Conservation (phyloP, 2,888 invertebrate species). For the Timandra comae region DNA sequence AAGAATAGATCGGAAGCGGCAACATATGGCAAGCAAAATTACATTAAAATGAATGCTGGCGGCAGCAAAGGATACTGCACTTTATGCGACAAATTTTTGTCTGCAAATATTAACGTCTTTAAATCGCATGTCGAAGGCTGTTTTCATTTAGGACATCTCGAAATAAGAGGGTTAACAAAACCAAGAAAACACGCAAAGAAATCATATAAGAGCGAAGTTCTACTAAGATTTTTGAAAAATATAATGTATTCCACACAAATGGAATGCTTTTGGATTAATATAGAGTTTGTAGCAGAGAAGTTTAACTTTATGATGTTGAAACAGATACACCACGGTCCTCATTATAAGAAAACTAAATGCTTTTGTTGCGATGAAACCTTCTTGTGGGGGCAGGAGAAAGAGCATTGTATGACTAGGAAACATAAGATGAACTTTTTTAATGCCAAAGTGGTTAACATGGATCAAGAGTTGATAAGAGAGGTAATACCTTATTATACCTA, state of each 20-base stretch:
- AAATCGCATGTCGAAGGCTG: slow-evolving; percentile 36
- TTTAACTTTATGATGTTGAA: slow-evolving; percentile 32
- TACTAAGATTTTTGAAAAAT: too few relatives aligned
- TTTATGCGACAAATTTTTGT: slow-evolving; percentile 38
- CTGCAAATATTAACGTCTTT: slow-evolving; percentile 33
- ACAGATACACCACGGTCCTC: slow-evolving; percentile 20
- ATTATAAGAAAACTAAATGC: slow-evolving; percentile 35
- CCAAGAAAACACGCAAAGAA: slow-evolving; percentile 20
- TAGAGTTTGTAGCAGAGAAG: slow-evolving; percentile 3
- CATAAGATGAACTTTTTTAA: slow-evolving; percentile 34
- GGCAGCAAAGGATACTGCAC: slow-evolving; percentile 44
- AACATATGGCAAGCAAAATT: slow-evolving; percentile 36
- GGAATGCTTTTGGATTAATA: slow-evolving; percentile 27
- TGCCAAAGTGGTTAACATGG: slow-evolving; percentile 23
- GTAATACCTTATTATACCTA: too few relatives aligned
- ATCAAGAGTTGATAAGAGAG: slow-evolving; percentile 44
- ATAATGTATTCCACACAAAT: too few relatives aligned
- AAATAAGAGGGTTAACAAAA: slow-evolving; percentile 30
- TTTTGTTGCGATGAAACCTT: slow-evolving; percentile 35
- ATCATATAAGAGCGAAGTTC: too few relatives aligned
- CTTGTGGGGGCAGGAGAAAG: slow-evolving; percentile 18
- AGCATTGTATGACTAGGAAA: slow-evolving; percentile 30
- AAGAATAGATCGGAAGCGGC: slow-evolving; percentile 36
- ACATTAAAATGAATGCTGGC: slow-evolving; percentile 42
- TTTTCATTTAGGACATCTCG: slow-evolving; percentile 37